These are phyloP conservation scores for Trissoscelio sp. DNA, from an alignment of 2,888 invertebrate species.

Conservation along the genomic window DNA sequence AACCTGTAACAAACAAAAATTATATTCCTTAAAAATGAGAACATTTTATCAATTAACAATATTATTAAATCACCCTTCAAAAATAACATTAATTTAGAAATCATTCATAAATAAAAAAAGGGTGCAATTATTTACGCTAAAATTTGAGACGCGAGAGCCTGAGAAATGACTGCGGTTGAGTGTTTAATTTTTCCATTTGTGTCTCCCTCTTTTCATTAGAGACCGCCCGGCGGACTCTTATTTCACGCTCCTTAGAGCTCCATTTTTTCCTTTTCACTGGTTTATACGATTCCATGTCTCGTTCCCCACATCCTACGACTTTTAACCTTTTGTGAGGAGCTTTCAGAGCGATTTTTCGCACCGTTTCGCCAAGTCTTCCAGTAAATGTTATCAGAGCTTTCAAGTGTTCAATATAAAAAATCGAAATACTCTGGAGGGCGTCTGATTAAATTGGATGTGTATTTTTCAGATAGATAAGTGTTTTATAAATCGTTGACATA, in stretches of 20 bases:
- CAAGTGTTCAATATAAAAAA: conserved; percentile 19
- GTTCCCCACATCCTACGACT: conserved; percentile 27
- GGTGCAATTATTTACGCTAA: conserved; percentile 10
- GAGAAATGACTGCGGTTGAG: conserved; percentile 29
- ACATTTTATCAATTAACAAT: too few species aligned
- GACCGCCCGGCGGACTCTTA: conserved; percentile 55
- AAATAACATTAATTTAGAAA: too few species aligned
- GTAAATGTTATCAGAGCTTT: conserved; percentile 28
- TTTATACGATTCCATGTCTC: conserved; percentile 44
- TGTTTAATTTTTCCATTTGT: conserved; percentile 44
- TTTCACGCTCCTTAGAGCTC: conserved; percentile 62
- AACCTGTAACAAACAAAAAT: too few species aligned
- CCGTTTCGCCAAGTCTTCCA: conserved; percentile 7
- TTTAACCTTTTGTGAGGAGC: conserved; percentile 36
- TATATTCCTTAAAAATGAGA: too few species aligned
- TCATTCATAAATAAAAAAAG: conserved; percentile 2
- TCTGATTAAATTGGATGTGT: not conserved
- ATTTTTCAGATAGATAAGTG: not conserved
- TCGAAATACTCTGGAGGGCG: not conserved
- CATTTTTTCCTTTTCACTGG: conserved; percentile 44
- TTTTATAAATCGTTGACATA: too few species aligned
- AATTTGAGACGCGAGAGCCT: conserved; percentile 11
- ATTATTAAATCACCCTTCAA: too few species aligned
- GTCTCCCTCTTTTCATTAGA: conserved; percentile 43
- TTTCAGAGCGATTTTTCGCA: conserved; percentile 24